Evolutionary conservation across 1,140 invertebrate species (phyloP), one percentile per base, ranked within the genome.

Genomic region (Ceratina australensis): DNA sequence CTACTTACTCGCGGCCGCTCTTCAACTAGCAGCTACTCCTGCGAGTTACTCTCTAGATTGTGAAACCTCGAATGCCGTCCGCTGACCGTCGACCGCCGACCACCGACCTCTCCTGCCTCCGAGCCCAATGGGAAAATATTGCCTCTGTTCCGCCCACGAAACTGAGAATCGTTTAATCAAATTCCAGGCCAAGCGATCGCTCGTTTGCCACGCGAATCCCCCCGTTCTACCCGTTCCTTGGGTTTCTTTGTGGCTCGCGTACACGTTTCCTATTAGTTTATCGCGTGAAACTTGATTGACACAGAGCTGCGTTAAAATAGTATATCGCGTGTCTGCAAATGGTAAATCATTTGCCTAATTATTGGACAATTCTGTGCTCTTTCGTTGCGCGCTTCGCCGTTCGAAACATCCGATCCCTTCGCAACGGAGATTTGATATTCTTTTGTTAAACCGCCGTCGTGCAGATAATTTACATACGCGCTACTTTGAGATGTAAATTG

Each of bases 41-140:
- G 67, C 67, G 73, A 81, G 81, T 78, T 82, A 72, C 79, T 78
- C 63, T 57, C 42, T 56, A 52, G 61, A 50, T 72, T 22, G 65
- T 47, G 77, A 15, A 74, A 72, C 63, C 79, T 56, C 73, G 75
- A 81, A 82, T 69, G 42, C 50, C 24, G 67, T 63, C 64, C 69
- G 28, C 24, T n/a, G 42, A 78, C 76, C 76, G 18, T 68, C 54
- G 22, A 69, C 78, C 52, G 56, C 59, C 72, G 52, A 71, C 77
- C 78, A 12, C 54, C 33, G 56, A n/a, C 67, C 22, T 74, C 56
- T 56, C 16, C 63, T 3, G 18, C 12, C 42, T 22, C 20, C 20
- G 26, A 63, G 42, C 12, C 28, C 61, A 28, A 15, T 49, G 61
- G 12, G 63, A 65, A 81, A 80, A 81, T 75, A 56, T 68, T 79